Percentiles rank a stretch among this genome's conserved stretches.
Conservation (phyloP, 2,797 vertebrate species). For the Phalanger gymnotis region DNA sequence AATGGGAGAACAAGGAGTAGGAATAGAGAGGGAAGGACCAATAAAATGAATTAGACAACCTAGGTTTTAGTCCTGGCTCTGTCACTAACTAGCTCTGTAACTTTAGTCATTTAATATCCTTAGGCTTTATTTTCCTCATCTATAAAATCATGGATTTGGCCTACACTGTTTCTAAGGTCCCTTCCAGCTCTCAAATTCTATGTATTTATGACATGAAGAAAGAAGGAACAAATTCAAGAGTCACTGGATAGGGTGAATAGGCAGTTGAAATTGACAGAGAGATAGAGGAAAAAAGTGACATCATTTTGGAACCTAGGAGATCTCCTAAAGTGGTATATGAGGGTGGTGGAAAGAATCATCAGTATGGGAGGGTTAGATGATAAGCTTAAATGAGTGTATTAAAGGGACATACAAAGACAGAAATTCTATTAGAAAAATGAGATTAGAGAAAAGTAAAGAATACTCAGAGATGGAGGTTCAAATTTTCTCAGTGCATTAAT, state of each 20-base stretch:
- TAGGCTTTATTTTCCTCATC: neutral
- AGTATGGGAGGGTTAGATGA: conserved; percentile 14
- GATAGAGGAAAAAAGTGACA: neutral
- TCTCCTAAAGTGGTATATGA: neutral
- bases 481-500: neutral
- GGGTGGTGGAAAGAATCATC: neutral
- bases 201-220: neutral
- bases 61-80: neutral
- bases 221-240: conserved; percentile 16
- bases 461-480: neutral
- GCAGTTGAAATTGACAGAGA: neutral
- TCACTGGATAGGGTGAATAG: neutral
- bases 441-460: neutral
- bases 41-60: neutral
- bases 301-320: conserved; percentile 16
- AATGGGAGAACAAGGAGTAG: neutral
- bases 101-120: neutral
- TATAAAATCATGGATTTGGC: neutral
- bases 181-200: neutral
- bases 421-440: neutral
- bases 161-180: neutral
- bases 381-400: neutral
- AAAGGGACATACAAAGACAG: neutral
- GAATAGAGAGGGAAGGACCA: neutral
- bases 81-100: neutral